A percentile compares a stretch with the other conserved stretches of the same genome.
These are phyloP conservation scores for Nemopilema nomurai DNA, from an alignment of 30 jellyfish, hydroid and myxozoan species.

Conservation along the genomic window DNA sequence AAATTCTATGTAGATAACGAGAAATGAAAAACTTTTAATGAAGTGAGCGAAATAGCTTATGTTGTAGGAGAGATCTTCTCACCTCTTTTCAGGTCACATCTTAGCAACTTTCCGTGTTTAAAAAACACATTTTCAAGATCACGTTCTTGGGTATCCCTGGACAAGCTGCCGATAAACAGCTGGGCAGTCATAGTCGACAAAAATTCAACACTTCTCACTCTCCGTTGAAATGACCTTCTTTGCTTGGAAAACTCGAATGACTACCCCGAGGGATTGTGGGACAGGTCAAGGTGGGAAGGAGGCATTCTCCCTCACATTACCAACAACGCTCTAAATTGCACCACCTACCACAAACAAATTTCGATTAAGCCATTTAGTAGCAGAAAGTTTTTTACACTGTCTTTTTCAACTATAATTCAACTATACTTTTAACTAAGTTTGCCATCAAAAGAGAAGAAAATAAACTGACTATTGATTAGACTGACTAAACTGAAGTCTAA, in stretches of 20 bases:
- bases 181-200: constrained; percentile 66
- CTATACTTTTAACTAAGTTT: no score
- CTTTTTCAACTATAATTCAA: no score
- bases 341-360: no score
- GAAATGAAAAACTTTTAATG: no score
- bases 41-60: not conserved
- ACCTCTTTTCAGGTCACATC: constrained; percentile 82
- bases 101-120: constrained; percentile 72
- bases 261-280: constrained; percentile 13
- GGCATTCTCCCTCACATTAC: not conserved
- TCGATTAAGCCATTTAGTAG: no score
- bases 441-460: no score
- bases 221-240: not conserved
- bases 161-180: constrained; percentile 66
- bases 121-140: constrained; percentile 75
- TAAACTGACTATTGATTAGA: no score
- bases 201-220: not conserved
- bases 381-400: no score
- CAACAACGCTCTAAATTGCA: no score
- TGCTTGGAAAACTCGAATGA: not conserved
- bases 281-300: not conserved
- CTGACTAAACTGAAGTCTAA: no score
- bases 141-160: constrained; percentile 69
- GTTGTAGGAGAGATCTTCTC: not conserved
- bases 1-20: no score